Base-by-base conservation (phyloP, 1,140 invertebrate genomes). In the Dryas iulia region DNA sequence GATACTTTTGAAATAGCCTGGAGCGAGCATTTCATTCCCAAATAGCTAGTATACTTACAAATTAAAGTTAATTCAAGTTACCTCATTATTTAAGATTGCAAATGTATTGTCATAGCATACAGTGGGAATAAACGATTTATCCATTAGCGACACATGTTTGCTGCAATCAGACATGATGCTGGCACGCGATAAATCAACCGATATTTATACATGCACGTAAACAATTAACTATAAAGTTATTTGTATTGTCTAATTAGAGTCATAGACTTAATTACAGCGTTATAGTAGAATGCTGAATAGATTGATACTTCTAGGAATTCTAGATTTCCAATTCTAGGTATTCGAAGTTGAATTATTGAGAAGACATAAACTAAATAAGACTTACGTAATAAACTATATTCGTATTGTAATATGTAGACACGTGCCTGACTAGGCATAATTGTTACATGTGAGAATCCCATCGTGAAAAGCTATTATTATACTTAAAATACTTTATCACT, bases 121-220 rank as follows among this genome's bases (percentile, higher is more conserved):
- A 54, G 11, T 25, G 53, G 24, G 53, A 23, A 54, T 54, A 54
- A 54, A 25, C 23, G 53, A 54, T 54, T 54, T 25, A 54, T 25
- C 53, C 53, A 54, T 54, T 54, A 54, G 23, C 53, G 21, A 54
- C 52, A 54, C 52, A 54, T 54, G 52, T 54, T 54, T 54, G 52
- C 52, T 54, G 52, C 52, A 54, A 54, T 54, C 52, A 54, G 52
- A 54, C 10, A 54, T 54, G 23, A 54, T 12, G 18, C 52, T 24
- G 52, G 52, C 18, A 11, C 21, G 52, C 5, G 23, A 54, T 54
- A 54, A 54, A 54, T 54, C 10, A 54, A 54, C 53, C 23, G n/a
- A 54, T 54, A 25, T 54, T 54, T 54, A 25, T 25, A 54, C 23
- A 24, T 25, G 21, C 21, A 23, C 23, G 23, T 54, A 21, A 24